These are phyloP conservation scores for Polia nebulosa DNA, from an alignment of 2,888 invertebrate genomes.

Conservation along the genomic window DNA sequence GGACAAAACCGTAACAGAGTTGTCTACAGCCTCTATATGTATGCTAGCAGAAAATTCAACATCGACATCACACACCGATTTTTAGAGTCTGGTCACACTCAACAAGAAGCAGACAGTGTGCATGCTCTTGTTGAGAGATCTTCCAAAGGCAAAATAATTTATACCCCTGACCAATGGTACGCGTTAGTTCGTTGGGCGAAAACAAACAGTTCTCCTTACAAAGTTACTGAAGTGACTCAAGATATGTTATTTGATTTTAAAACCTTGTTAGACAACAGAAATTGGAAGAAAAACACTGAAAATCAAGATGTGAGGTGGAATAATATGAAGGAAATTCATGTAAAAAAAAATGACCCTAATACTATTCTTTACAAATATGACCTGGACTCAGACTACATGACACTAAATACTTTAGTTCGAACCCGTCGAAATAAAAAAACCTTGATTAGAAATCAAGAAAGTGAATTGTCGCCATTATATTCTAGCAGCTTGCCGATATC, in stretches of 20 bases:
- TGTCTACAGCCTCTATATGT: slow-evolving; percentile 39
- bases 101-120: slow-evolving; percentile 36
- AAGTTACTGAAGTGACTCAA: slow-evolving; percentile 24
- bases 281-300: slow-evolving; percentile 36
- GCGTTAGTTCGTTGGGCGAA: slow-evolving; percentile 29
- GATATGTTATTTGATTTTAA: slow-evolving; percentile 36
- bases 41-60: slow-evolving; percentile 12
- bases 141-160: no score
- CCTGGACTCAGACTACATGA: slow-evolving; percentile 29
- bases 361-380: slow-evolving; percentile 36
- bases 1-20: slow-evolving; percentile 56
- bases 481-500: slow-evolving; percentile 26
- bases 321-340: slow-evolving; percentile 30
- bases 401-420: slow-evolving; percentile 27
- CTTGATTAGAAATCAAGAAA: slow-evolving; percentile 1
- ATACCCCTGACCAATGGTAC: slow-evolving; percentile 26
- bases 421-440: slow-evolving; percentile 32
- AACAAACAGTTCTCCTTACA: slow-evolving; percentile 20
- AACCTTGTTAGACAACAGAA: slow-evolving; percentile 37
- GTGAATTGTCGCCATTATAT: slow-evolving; percentile 28
- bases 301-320: slow-evolving; percentile 39
- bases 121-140: slow-evolving; percentile 3
- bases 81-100: slow-evolving; percentile 43
- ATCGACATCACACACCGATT: slow-evolving; percentile 22
- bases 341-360: slow-evolving; percentile 28